Evolutionary conservation across 2,113 vertebrate genomes (phyloP).

Genomic region (Gnathonemus longibarbis): DNA sequence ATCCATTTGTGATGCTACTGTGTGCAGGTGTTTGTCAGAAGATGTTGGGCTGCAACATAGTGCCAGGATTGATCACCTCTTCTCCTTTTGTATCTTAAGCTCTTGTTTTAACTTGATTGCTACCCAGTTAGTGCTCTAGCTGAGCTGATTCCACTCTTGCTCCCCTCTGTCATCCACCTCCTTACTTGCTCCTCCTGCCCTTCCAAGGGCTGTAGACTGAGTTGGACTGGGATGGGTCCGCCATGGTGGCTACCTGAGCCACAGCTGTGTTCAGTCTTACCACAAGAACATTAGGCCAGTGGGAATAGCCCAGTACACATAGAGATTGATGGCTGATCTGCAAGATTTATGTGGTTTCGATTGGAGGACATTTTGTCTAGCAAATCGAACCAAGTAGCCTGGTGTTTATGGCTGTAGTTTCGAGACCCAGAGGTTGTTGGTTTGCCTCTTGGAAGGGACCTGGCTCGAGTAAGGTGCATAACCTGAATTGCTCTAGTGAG

Average conservation of each 20-base stretch:
- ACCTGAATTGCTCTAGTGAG: not conserved
- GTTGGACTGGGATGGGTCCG: not conserved
- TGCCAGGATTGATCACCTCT: not conserved
- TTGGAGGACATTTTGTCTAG: no score
- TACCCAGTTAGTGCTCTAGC: not conserved
- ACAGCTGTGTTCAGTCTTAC: not conserved
- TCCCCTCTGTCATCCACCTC: not conserved
- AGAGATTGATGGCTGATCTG: not conserved
- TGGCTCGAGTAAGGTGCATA: not conserved
- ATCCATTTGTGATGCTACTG: conserved; percentile 3
- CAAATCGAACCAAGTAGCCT: no score
- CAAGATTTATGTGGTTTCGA: not conserved
- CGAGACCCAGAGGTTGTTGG: not conserved
- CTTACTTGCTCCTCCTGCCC: not conserved
- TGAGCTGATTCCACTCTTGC: not conserved
- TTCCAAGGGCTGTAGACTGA: not conserved
- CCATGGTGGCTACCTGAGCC: not conserved
- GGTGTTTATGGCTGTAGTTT: not conserved
- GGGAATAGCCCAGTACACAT: not conserved
- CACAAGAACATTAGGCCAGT: not conserved
- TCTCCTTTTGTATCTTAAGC: not conserved
- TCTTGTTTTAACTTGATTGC: not conserved
- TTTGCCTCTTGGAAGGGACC: not conserved
- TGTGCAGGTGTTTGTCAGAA: not conserved
- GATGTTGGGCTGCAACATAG: not conserved